A percentile compares a stretch with the other conserved stretches of the same genome.
Conservation (phyloP, 2,113 vertebrate genomes). For the Sialia sialis region DNA sequence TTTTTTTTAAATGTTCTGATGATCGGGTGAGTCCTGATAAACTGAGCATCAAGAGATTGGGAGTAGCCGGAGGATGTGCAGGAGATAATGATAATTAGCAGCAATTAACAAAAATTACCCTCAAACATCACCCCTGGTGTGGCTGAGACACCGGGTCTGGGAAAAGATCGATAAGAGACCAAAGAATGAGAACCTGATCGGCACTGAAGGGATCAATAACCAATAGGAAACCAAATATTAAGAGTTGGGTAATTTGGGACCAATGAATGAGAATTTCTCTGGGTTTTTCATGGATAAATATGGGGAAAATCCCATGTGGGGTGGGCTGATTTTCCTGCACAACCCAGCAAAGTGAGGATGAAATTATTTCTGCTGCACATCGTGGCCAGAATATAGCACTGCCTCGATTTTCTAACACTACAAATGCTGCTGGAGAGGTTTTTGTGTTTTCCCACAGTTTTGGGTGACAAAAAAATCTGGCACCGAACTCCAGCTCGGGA, state of each 20-base stretch:
- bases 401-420: background rate
- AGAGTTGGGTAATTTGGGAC: background rate
- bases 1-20: background rate
- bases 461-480: background rate
- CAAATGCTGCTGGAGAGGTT: background rate
- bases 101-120: background rate
- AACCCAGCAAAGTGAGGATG: background rate
- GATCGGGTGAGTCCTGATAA: too few species aligned
- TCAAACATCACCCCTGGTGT: background rate
- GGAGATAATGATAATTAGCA: background rate
- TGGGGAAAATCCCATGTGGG: background rate
- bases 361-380: background rate
- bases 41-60: background rate
- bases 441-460: background rate
- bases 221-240: background rate
- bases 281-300: background rate
- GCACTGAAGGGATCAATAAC: background rate
- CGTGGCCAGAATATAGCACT: background rate
- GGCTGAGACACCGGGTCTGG: background rate
- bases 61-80: background rate
- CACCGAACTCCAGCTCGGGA: background rate
- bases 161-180: background rate
- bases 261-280: background rate
- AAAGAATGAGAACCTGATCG: background rate
- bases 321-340: background rate